phyloP scores from a whole-genome alignment of 2,888 invertebrate genomes.

The Cheilosia scutellata region DNA sequence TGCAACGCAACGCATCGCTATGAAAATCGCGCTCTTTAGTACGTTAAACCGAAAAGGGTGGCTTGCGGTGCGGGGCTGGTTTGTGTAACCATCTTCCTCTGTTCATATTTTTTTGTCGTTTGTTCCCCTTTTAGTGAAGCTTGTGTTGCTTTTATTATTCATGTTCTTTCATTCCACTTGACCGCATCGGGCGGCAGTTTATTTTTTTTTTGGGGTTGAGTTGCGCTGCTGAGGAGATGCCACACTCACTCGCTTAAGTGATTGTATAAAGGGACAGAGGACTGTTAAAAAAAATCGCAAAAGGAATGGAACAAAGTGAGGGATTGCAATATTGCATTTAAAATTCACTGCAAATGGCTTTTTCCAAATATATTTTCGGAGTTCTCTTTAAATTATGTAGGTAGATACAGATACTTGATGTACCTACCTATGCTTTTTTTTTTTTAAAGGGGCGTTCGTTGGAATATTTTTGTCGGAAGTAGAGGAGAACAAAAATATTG shows the following conservation, averaged over 20 bases:
- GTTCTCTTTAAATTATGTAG: not conserved
- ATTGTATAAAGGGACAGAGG: slow-evolving; percentile 38
- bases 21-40: slow-evolving; percentile 62
- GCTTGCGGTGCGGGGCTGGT: slow-evolving; percentile 41
- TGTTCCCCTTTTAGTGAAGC: slow-evolving; percentile 59
- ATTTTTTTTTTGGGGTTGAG: slow-evolving; percentile 18
- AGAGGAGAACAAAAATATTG: not conserved
- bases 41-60: slow-evolving; percentile 55
- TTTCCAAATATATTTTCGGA: slow-evolving; percentile 16
- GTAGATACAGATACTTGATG: not conserved
- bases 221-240: slow-evolving; percentile 49
- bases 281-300: not conserved
- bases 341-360: slow-evolving; percentile 44
- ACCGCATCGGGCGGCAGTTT: slow-evolving; percentile 61
- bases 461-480: not conserved
- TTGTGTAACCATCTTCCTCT: slow-evolving; percentile 59
- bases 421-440: no score
- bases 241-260: slow-evolving; percentile 41
- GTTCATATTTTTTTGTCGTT: slow-evolving; percentile 8
- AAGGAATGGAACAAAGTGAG: slow-evolving; percentile 36
- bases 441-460: not conserved
- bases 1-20: slow-evolving; percentile 44
- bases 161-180: slow-evolving; percentile 70
- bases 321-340: slow-evolving; percentile 44
- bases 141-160: slow-evolving; percentile 61